Base-by-base conservation (phyloP, 2,888 invertebrate species). In the Chrysopilus asiliformis region DNA sequence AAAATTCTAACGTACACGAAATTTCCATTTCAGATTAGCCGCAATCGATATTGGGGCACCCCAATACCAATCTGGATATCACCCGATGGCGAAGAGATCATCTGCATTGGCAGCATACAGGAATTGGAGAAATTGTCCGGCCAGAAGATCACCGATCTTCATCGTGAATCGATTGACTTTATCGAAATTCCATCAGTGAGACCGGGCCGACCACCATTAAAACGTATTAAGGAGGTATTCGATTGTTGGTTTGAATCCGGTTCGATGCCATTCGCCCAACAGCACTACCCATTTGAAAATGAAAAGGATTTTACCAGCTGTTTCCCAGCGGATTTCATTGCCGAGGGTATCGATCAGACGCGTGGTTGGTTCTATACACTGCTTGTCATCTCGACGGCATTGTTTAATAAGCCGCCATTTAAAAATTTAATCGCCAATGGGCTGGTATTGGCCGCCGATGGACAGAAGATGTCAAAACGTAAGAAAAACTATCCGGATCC, bases 241-340 rank as follows among this genome's bases (percentile, higher is more conserved):
- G 98, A 99, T 63, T 99, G 98, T 58, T 99, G 98, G 98, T 99
- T 99, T 65, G 98, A 99, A 60, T 94, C 94, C 1, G 97, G 98
- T 4, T 90, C 93, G 14, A 98, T 98, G 98, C 98, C 98, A 0
- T 98, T 94, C 55, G 97, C 93, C 1, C 93, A 94, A 58, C 72
- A 77, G 49, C 94, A 95, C 64, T 98, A 87, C 60, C 98, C 98
- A 0, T 98, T 98, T 61, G 90, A 95, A 59, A 82, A 83, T 52
- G 72, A 72, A 47, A 83, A 83, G 53, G 80, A 84, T 38, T 95
- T 95, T 59, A 80, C 86, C 44, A 81, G 81, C 25, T 73, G 75
- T 45, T 99, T 98, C 56, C 98, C 98, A 1, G 98, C 98, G 1
- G 93, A 99, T 66, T 99, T 99, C 55, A 93, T 99, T 54, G 95